Conservation (phyloP, 2,113 vertebrate genomes). For the Gallinago undulata region DNA sequence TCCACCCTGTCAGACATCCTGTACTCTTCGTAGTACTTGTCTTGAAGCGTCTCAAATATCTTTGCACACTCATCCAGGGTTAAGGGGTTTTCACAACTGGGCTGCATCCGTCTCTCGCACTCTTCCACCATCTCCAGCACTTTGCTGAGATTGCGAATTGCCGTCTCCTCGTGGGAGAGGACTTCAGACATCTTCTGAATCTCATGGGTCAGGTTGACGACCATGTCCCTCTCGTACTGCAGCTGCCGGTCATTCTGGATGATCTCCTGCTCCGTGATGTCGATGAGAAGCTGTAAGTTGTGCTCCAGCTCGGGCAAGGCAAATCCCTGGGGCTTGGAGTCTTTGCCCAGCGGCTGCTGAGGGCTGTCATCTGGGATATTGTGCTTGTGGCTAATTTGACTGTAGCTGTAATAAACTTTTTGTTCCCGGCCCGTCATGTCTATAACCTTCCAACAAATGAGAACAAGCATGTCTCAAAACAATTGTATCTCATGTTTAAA, state of each 20-base stretch:
- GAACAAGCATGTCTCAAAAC: neutral
- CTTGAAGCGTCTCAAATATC: constrained; percentile 90
- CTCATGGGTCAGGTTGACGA: constrained; percentile 90
- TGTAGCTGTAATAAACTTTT: constrained; percentile 97
- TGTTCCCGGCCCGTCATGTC: constrained; percentile 98
- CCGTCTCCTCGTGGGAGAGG: constrained; percentile 79
- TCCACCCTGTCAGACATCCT: constrained; percentile 88
- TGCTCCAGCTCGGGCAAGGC: constrained; percentile 93
- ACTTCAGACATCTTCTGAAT: constrained; percentile 82
- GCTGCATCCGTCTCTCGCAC: constrained; percentile 83
- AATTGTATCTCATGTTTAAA: accelerated
- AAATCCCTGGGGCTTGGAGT: constrained; percentile 85
- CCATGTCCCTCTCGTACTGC: constrained; percentile 93
- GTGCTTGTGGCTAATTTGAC: constrained; percentile 97
- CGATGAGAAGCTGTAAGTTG: constrained; percentile 95
- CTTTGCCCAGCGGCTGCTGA: constrained; percentile 72
- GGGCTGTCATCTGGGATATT: constrained; percentile 87
- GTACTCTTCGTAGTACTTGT: constrained; percentile 94
- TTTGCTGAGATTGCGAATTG: constrained; percentile 85
- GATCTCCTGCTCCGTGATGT: constrained; percentile 97
- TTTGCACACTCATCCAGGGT: constrained; percentile 85
- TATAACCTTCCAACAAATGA: constrained; percentile 82
- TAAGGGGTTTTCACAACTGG: constrained; percentile 68
- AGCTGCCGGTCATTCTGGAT: constrained; percentile 94
- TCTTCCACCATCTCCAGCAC: constrained; percentile 90